A percentile compares a stretch with the other conserved stretches of the same genome.
phyloP scores from a whole-genome alignment of 1,140 invertebrate species.

The Oryctes rhinoceros region DNA sequence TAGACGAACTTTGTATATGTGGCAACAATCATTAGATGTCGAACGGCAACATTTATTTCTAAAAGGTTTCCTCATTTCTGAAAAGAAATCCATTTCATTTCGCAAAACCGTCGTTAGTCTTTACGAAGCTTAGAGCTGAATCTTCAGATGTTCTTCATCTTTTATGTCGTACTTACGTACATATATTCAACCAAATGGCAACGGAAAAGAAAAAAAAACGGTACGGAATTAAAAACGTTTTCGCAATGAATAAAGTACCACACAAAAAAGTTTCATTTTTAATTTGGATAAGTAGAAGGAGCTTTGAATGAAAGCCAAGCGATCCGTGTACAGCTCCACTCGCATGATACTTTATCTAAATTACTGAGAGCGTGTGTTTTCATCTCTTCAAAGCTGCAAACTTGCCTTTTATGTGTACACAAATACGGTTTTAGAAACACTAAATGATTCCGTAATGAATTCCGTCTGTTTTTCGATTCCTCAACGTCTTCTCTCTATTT shows the following conservation, averaged over 20 bases:
- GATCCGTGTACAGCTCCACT: conserved; percentile 40
- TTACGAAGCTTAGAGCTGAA: not conserved
- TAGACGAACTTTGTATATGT: not conserved
- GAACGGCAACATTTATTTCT: not conserved
- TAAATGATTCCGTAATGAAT: conserved; percentile 45
- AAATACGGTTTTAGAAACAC: conserved; percentile 43
- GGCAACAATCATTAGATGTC: conserved; percentile 7
- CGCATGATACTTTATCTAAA: conserved; percentile 46
- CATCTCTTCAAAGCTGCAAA: conserved; percentile 47
- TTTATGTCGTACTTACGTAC: conserved; percentile 24
- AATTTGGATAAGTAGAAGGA: conserved; percentile 45
- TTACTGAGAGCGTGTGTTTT: conserved; percentile 45
- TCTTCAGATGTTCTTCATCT: conserved; percentile 35
- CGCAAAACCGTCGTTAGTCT: conserved; percentile 21
- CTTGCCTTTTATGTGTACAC: conserved; percentile 44
- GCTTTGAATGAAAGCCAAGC: conserved; percentile 40
- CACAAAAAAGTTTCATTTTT: conserved; percentile 39
- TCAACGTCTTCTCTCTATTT: conserved; percentile 4
- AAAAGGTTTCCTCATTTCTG: conserved; percentile 1
- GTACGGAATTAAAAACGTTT: conserved; percentile 30
- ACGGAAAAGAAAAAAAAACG: conserved; percentile 37
- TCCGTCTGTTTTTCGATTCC: conserved; percentile 35
- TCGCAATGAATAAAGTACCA: conserved; percentile 30
- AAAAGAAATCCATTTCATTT: conserved; percentile 25
- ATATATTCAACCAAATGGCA: conserved; percentile 24